These are phyloP conservation scores for Pitta sordida DNA, from an alignment of 2,113 vertebrate species.

Conservation along the genomic window DNA sequence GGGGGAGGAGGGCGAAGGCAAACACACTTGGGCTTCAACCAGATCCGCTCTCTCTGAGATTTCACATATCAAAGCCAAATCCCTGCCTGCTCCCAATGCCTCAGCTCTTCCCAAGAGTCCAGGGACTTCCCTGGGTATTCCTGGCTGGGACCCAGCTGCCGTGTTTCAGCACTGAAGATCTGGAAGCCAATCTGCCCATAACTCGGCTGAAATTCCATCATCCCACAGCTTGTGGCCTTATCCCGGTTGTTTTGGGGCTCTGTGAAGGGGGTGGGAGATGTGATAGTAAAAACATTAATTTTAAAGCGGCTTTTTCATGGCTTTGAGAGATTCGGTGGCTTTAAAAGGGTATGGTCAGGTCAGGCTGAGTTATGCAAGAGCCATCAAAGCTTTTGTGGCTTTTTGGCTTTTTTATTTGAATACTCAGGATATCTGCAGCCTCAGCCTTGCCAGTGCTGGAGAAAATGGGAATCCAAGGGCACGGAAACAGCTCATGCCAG, in stretches of 20 bases:
- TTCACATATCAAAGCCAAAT: background rate
- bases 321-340: background rate
- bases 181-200: background rate
- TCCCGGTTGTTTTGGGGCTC: fast-evolving
- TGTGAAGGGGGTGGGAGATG: fast-evolving
- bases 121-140: background rate
- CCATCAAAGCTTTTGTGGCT: background rate
- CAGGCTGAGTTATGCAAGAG: background rate
- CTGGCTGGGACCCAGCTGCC: background rate
- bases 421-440: background rate
- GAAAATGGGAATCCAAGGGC: background rate
- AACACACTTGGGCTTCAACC: fast-evolving
- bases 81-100: background rate
- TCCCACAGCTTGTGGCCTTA: background rate
- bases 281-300: background rate
- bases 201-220: background rate
- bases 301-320: background rate
- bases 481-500: background rate
- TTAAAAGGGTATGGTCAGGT: conserved; percentile 4
- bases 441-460: background rate
- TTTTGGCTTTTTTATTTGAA: background rate
- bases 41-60: background rate
- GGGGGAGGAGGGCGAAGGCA: background rate
- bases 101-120: background rate
- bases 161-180: background rate